Conservation (phyloP, 2,888 invertebrate genomes). For the Brassicogethes aeneus region DNA sequence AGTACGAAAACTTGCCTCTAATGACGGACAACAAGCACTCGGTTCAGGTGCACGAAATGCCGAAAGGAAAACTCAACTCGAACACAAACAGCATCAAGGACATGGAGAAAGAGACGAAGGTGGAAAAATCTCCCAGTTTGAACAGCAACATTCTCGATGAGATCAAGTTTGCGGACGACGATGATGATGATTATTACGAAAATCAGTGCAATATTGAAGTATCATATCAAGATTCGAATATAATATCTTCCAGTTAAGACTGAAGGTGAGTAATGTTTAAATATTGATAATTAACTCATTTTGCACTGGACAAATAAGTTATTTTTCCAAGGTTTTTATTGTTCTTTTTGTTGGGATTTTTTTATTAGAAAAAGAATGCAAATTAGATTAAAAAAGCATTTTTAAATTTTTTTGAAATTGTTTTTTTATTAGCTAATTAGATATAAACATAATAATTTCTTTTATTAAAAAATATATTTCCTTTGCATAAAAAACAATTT, state of each 20-base stretch:
- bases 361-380: too few species aligned
- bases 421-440: too few species aligned
- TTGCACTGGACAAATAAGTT: too few species aligned
- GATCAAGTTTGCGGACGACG: constrained; percentile 64
- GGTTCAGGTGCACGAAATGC: constrained; percentile 31
- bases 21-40: constrained; percentile 21
- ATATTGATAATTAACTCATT: constrained; percentile 6
- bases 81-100: constrained; percentile 19
- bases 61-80: constrained; percentile 16
- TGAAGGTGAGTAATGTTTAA: constrained; percentile 8
- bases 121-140: constrained; percentile 55
- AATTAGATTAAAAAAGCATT: too few species aligned
- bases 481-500: too few species aligned
- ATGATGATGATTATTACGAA: constrained; percentile 42
- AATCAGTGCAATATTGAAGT: constrained; percentile 36
- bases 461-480: too few species aligned
- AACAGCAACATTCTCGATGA: constrained; percentile 53
- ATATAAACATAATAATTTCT: too few species aligned
- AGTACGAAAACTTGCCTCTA: constrained; percentile 7
- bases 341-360: too few species aligned
- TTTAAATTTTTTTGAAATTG: too few species aligned
- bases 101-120: constrained; percentile 56
- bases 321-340: too few species aligned
- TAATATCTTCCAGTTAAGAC: constrained; percentile 36
- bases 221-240: constrained; percentile 38